These are phyloP conservation scores for Periophthalmus modestus DNA, from an alignment of 2,113 vertebrate species.

Conservation along the genomic window DNA sequence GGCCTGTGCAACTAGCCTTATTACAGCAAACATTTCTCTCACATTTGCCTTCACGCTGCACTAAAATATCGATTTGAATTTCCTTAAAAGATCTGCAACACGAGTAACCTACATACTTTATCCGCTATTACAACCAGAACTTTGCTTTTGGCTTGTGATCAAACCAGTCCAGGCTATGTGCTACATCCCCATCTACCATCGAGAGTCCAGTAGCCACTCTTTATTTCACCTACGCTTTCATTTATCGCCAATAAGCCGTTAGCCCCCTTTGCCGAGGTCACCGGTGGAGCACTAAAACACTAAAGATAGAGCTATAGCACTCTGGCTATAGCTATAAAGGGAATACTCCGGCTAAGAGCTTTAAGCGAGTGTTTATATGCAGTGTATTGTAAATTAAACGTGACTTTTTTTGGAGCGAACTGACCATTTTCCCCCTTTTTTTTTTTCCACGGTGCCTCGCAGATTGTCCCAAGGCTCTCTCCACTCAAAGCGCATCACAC, in stretches of 20 bases:
- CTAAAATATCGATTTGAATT: not conserved
- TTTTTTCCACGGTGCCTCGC: conserved; percentile 44
- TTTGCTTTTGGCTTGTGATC: not conserved
- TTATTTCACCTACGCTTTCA: conserved; percentile 2
- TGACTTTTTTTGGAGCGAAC: conserved; percentile 26
- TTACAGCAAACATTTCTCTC: not conserved
- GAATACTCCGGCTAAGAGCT: conserved; percentile 26
- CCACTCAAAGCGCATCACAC: conserved; percentile 69
- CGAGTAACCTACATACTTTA: not conserved
- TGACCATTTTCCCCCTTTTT: conserved; percentile 35
- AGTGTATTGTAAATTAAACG: conserved; percentile 3
- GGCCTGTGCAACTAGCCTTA: not conserved
- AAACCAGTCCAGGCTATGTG: not conserved
- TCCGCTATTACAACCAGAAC: not conserved
- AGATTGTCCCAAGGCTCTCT: conserved; percentile 65
- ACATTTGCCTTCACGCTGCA: not conserved
- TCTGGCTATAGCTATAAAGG: conserved; percentile 20
- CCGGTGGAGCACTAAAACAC: not conserved
- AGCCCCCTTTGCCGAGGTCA: conserved; percentile 4
- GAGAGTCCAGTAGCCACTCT: not conserved
- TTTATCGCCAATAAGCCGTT: conserved; percentile 3
- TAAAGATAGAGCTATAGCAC: conserved; percentile 33
- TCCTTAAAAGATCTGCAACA: not conserved
- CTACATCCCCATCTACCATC: not conserved
- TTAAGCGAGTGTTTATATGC: conserved; percentile 15